These are phyloP conservation scores for Masticophis lateralis DNA, from an alignment of 2,797 vertebrate genomes.

Conservation along the genomic window DNA sequence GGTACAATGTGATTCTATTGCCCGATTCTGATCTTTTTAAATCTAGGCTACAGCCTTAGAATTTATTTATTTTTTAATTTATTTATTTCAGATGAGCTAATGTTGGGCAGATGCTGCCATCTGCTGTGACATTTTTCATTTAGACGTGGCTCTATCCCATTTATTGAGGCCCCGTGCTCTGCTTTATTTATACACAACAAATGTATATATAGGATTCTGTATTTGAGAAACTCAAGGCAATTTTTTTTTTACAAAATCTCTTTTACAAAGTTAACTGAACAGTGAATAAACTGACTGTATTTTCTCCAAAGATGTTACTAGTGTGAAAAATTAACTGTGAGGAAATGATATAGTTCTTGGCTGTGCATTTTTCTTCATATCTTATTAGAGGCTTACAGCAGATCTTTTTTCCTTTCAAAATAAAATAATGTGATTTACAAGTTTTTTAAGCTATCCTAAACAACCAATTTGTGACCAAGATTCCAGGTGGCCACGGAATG, in stretches of 20 bases:
- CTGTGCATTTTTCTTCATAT: neutral
- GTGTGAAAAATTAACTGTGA: neutral
- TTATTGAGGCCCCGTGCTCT: neutral
- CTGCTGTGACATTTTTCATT: neutral
- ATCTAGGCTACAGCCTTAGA: neutral
- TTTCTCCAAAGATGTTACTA: neutral
- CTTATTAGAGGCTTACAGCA: slow-evolving; percentile 45
- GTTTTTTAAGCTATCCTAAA: neutral
- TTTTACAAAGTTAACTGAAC: neutral
- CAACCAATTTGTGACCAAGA: neutral
- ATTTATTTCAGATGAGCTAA: neutral
- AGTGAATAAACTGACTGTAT: neutral
- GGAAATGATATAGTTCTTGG: slow-evolving; percentile 20
- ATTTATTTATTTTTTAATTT: neutral
- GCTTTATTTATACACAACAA: neutral
- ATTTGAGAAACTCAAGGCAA: neutral
- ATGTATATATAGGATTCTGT: neutral
- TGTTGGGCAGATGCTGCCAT: neutral
- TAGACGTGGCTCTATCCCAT: neutral
- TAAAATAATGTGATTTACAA: slow-evolving; percentile 43
- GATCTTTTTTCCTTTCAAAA: slow-evolving; percentile 39
- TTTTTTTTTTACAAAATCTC: neutral
- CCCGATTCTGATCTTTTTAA: neutral
- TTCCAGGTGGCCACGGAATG: neutral
- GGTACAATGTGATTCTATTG: neutral